phyloP scores from a whole-genome alignment of 2,888 invertebrate species.

The Hybos culiciformis region DNA sequence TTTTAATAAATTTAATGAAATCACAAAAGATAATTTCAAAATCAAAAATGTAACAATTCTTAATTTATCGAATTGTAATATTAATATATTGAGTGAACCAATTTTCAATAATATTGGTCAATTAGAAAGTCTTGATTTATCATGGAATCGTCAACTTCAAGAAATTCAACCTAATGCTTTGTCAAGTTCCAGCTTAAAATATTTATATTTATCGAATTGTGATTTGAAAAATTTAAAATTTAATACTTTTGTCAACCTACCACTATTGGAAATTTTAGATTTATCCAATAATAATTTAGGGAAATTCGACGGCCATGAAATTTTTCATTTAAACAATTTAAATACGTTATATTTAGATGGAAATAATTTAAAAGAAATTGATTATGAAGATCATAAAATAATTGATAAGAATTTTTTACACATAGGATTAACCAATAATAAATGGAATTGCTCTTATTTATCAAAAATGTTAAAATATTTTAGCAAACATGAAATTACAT shows the following conservation, averaged over 20 bases:
- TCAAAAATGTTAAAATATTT: neutral
- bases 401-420: neutral
- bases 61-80: too few relatives aligned
- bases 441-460: slow-evolving; percentile 2
- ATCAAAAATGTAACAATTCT: too few relatives aligned
- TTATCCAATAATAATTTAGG: slow-evolving; percentile 1
- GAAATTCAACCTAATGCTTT: too few relatives aligned
- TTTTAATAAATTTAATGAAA: too few relatives aligned
- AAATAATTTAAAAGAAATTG: slow-evolving; percentile 1
- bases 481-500: neutral
- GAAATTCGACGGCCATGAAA: neutral
- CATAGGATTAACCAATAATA: neutral
- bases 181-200: too few relatives aligned
- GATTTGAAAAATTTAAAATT: too few relatives aligned
- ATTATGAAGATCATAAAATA: neutral
- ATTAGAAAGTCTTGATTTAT: too few relatives aligned
- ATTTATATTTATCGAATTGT: too few relatives aligned
- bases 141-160: too few relatives aligned
- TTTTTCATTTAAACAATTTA: neutral
- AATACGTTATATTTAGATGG: neutral
- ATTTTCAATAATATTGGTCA: too few relatives aligned
- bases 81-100: too few relatives aligned
- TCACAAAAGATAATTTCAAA: too few relatives aligned
- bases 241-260: neutral
- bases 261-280: neutral